Evolutionary conservation across 2,113 vertebrate genomes (phyloP).

Genomic region (Phainopepla nitens): DNA sequence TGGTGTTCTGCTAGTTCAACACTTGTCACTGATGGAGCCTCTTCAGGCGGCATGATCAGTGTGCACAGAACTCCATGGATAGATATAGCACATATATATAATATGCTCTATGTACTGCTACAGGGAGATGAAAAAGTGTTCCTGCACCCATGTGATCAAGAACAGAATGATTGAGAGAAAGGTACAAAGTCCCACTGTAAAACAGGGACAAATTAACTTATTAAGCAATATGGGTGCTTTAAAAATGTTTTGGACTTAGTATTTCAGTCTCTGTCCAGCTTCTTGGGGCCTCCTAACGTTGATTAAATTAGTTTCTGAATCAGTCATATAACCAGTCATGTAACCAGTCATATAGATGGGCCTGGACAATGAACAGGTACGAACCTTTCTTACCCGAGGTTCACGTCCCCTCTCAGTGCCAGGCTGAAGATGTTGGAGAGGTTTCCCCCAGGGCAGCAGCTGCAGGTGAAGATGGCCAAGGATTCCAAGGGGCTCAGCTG

Average conservation of each 20-base stretch:
- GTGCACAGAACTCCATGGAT: neutral
- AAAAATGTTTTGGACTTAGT: neutral
- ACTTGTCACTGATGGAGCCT: neutral
- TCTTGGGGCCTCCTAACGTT: neutral
- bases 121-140: neutral
- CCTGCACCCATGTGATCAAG: neutral
- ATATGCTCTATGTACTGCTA: neutral
- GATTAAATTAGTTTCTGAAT: neutral
- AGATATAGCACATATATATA: neutral
- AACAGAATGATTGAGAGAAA: neutral
- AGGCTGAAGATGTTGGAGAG: constrained; percentile 82
- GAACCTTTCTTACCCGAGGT: constrained; percentile 78
- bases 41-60: neutral
- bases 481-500: constrained; percentile 69
- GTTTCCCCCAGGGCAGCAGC: constrained; percentile 83
- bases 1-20: neutral
- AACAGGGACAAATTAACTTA: neutral
- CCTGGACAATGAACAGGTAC: neutral
- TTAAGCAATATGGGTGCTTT: neutral
- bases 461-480: constrained; percentile 80
- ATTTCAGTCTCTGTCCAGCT: neutral
- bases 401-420: constrained; percentile 81
- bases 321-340: no score
- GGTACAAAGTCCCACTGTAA: neutral
- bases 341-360: neutral